Conservation (phyloP, 2,888 invertebrate species). For the Melolontha melolontha region DNA sequence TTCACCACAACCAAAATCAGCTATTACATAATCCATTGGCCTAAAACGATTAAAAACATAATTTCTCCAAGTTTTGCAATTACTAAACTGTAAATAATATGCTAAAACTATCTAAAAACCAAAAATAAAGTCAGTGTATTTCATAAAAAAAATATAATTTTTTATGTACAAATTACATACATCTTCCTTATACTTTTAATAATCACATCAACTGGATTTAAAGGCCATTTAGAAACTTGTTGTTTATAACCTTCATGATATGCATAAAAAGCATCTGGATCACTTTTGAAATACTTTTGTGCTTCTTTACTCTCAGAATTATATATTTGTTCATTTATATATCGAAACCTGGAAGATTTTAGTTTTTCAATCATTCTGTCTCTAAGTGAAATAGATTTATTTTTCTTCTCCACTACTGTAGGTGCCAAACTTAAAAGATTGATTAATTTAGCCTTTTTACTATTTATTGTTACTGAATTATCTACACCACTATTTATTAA, state of each 20-base stretch:
- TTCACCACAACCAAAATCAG: constrained; percentile 98
- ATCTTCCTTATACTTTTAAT: constrained; percentile 80
- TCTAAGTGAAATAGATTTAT: constrained; percentile 62
- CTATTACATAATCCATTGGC: constrained; percentile 77
- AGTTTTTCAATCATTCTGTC: constrained; percentile 78
- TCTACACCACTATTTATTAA: constrained; percentile 10
- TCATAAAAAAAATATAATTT: too few species aligned
- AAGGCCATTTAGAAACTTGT: constrained; percentile 92
- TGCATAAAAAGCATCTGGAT: constrained; percentile 82
- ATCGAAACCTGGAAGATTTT: constrained; percentile 78
- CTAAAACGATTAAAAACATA: constrained; percentile 49
- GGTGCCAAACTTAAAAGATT: constrained; percentile 1
- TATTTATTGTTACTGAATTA: constrained; percentile 32
- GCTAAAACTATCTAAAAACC: constrained; percentile 5
- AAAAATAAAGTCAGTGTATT: too few species aligned
- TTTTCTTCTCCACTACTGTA: constrained; percentile 9
- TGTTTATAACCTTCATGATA: constrained; percentile 94
- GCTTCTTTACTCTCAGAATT: constrained; percentile 82
- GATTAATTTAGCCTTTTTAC: constrained; percentile 22
- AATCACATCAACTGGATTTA: constrained; percentile 89
- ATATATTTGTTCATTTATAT: constrained; percentile 93
- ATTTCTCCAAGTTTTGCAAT: too few species aligned
- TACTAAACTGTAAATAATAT: too few species aligned
- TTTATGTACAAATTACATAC: constrained; percentile 66
- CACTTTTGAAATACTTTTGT: constrained; percentile 78